A percentile compares a stretch with the other conserved stretches of the same genome.
Evolutionary conservation across 2,113 vertebrate species (phyloP).

Genomic region (Bubo bubo): DNA sequence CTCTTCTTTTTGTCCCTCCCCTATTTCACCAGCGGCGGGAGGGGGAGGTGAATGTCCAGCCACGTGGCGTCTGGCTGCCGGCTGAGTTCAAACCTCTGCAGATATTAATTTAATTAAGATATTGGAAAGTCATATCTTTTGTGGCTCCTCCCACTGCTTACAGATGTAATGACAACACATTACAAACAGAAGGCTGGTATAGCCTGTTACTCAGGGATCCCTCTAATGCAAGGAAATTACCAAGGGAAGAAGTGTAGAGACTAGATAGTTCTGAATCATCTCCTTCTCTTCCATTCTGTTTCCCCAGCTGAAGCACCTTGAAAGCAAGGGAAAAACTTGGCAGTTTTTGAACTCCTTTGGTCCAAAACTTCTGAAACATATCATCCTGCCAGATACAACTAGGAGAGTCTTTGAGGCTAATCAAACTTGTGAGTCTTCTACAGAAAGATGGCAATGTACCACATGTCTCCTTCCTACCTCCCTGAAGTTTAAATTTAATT

Average conservation of each 20-base stretch:
- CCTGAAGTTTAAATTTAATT: neutral
- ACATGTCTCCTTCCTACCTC: neutral
- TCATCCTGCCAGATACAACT: neutral
- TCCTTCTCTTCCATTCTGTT: neutral
- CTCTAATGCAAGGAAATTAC: neutral
- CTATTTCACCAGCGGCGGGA: too few species aligned
- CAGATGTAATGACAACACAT: neutral
- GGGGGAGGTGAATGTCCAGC: too few species aligned
- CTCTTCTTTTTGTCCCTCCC: too few species aligned
- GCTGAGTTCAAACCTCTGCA: too few species aligned
- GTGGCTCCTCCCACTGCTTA: neutral
- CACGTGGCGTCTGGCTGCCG: too few species aligned
- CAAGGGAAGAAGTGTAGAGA: neutral
- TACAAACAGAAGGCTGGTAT: neutral
- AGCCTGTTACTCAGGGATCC: neutral
- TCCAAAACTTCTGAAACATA: neutral
- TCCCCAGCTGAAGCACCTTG: neutral
- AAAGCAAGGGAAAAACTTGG: neutral
- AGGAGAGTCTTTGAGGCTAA: neutral
- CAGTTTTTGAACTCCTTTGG: neutral
- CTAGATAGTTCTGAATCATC: neutral
- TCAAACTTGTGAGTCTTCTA: neutral
- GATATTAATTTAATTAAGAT: neutral
- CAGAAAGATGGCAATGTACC: neutral
- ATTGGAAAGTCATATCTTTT: neutral